phyloP scores from a whole-genome alignment of 2,888 invertebrate genomes.

The Drosophila tanythrix region DNA sequence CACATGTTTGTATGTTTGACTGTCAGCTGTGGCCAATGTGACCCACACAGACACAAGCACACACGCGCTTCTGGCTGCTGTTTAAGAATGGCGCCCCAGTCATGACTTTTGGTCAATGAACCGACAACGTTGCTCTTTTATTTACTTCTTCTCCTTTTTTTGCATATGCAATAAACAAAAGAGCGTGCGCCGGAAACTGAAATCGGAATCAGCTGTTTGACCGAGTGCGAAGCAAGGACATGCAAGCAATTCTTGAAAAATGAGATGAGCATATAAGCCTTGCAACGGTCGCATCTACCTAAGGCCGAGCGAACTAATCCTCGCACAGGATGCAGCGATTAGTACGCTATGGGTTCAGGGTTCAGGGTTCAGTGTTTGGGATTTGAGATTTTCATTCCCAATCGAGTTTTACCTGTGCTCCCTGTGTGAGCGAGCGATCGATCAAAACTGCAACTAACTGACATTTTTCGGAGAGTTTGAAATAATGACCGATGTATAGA shows the following conservation, averaged over 20 bases:
- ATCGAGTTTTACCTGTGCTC: constrained; percentile 32
- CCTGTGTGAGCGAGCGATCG: constrained; percentile 37
- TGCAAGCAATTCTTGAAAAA: constrained; percentile 38
- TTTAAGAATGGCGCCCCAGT: constrained; percentile 42
- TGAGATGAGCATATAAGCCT: constrained; percentile 36
- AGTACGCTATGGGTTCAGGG: constrained; percentile 47
- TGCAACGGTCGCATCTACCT: constrained; percentile 46
- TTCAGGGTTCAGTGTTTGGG: constrained; percentile 15
- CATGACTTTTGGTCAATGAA: constrained; percentile 75
- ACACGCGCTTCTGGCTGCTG: constrained; percentile 20
- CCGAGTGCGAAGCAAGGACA: constrained; percentile 32
- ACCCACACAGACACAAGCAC: constrained; percentile 34
- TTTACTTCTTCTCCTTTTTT: constrained; percentile 17
- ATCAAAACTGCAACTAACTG: constrained; percentile 51
- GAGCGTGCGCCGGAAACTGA: constrained; percentile 36
- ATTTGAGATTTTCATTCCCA: constrained; percentile 5
- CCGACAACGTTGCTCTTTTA: constrained; percentile 36
- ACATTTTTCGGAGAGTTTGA: constrained; percentile 11
- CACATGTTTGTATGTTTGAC: constrained; percentile 13
- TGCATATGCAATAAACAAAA: constrained; percentile 42
- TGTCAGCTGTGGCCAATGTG: constrained; percentile 51
- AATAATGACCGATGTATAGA: constrained; percentile 13
- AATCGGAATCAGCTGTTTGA: constrained; percentile 57
- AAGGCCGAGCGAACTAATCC: constrained; percentile 51
- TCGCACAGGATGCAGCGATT: constrained; percentile 65